Conservation (phyloP, 92 coral and sea anemone species). For the Porites evermanni region DNA sequence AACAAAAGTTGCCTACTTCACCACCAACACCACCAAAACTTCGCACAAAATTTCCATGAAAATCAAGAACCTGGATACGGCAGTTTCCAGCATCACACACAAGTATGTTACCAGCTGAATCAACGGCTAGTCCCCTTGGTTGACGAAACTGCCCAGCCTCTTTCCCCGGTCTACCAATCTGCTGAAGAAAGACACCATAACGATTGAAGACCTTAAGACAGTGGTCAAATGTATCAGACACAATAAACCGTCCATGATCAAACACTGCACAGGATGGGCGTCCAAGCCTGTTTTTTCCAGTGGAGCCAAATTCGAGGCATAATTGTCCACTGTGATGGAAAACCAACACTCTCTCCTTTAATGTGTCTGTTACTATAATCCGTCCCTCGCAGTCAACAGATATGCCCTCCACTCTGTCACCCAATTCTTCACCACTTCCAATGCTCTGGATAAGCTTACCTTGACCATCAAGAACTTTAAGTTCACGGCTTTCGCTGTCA, state of each 20-base stretch:
- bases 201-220: conserved; percentile 71
- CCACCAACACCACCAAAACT: conserved; percentile 60
- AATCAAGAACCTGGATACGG: conserved; percentile 68
- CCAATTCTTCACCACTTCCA: conserved; percentile 44
- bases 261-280: conserved; percentile 72
- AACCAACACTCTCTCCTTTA: conserved; percentile 61
- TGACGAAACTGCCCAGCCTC: conserved; percentile 60
- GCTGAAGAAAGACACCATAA: conserved; percentile 54
- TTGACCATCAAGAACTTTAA: conserved; percentile 46
- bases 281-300: conserved; percentile 40
- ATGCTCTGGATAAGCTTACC: conserved; percentile 51
- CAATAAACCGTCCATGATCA: conserved; percentile 63
- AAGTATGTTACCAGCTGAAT: conserved; percentile 53
- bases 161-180: conserved; percentile 67
- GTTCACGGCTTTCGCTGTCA: conserved; percentile 48
- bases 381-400: conserved; percentile 67
- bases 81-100: conserved; percentile 77
- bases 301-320: conserved; percentile 67
- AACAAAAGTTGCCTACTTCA: conserved; percentile 56
- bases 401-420: conserved; percentile 70
- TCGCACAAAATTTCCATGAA: conserved; percentile 64
- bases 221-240: conserved; percentile 75
- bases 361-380: conserved; percentile 61
- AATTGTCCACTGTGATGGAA: conserved; percentile 61
- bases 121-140: conserved; percentile 70